Percentiles rank a stretch among this genome's conserved stretches.
phyloP scores from a whole-genome alignment of 2,113 vertebrate species.

The Myanophis thanlyinensis region DNA sequence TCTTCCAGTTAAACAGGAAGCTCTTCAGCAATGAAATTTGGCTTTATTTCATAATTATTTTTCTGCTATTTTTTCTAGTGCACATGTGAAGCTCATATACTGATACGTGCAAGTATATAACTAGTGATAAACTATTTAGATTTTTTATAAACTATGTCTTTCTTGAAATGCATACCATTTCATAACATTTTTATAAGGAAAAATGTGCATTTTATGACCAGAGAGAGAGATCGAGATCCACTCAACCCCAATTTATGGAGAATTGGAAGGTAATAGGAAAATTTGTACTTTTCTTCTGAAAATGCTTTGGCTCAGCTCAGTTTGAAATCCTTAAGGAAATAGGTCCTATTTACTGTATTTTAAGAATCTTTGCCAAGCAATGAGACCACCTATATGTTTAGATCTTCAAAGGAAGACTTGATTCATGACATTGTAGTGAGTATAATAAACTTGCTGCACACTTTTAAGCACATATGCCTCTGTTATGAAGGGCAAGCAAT shows the following conservation, averaged over 20 bases:
- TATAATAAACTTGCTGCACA: not conserved
- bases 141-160: not conserved
- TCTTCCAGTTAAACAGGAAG: not conserved
- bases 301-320: not conserved
- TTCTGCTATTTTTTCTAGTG: not conserved
- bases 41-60: not conserved
- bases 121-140: not conserved
- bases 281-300: not conserved
- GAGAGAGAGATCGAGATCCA: not conserved
- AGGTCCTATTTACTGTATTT: not conserved
- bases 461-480: not conserved
- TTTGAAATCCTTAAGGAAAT: not conserved
- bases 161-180: not conserved
- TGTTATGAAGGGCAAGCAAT: not conserved
- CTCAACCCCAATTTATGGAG: not conserved
- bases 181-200: not conserved
- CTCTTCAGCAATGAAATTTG: not conserved
- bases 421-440: not conserved
- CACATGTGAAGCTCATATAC: not conserved
- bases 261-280: not conserved
- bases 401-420: not conserved
- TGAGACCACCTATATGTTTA: not conserved
- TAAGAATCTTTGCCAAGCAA: not conserved
- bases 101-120: not conserved
- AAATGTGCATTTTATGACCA: not conserved